Evolutionary conservation across 35 echinoderm and acorn worm genomes (phyloP), one percentile per base, ranked within the genome.

Genomic region (Apostichopus japonicus): DNA sequence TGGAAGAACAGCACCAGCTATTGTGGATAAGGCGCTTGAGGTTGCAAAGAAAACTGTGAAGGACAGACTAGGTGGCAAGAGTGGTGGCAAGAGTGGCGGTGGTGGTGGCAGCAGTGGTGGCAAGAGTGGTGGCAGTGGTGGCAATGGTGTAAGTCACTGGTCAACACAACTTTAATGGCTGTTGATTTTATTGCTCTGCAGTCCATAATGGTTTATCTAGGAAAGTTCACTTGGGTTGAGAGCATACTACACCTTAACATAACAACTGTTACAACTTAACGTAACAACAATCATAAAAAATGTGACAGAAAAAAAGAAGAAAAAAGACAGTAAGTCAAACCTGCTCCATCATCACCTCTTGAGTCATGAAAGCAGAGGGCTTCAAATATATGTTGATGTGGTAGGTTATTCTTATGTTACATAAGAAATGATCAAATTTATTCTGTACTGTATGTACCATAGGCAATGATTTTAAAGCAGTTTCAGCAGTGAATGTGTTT

Each of bases 1-100:
- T 88, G 97, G 90, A 11, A 92, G 97, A 91, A 94, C 90, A 56
- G 94, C 97, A 17, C 56, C 90, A 19, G 93, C 81, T 25, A 96
- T 99, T 54, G 83, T 86, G 27, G 87, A 90, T 25, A 92, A 96
- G 55, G 95, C 71, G 0, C 14, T 99, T 88, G 88, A 95, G 52
- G 78, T 86, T 23, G 95, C 93, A 19, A 94, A 94, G 70, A 23
- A 96, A n/a, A 59, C 92, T 8, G 97, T 90, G 1, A 73, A 78
- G 54, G 91, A 77, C 8, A 53, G 95, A 55, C 92, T 96, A 0
- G 55, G 87, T 33, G 97, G 97, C 4, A 96, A 96, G 75, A 87
- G 84, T 15, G 90, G 94, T 10, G 89, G 94, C 71, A 90, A 88
- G 7, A 67, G 86, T 6, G 83, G 90, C 19, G 24, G 83, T 24